phyloP scores from a whole-genome alignment of 2,113 vertebrate genomes.

The Lathamus discolor region DNA sequence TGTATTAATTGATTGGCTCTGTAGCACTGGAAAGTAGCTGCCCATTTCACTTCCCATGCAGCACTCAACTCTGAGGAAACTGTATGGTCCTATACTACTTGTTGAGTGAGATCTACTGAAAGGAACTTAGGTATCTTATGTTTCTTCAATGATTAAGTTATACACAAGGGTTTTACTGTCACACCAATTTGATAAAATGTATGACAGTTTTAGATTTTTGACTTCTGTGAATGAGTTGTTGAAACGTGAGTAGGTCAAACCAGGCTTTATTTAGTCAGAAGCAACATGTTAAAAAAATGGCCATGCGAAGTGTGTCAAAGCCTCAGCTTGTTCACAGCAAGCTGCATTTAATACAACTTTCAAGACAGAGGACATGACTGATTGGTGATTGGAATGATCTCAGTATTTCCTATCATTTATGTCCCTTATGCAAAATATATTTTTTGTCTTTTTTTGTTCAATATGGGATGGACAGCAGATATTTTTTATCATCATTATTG shows the following conservation, averaged over 20 bases:
- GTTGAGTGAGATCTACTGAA: background rate
- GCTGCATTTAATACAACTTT: background rate
- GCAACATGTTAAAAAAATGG: background rate
- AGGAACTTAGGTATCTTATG: background rate
- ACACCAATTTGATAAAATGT: background rate
- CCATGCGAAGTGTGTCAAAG: background rate
- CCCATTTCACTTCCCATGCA: background rate
- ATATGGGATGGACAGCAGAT: background rate
- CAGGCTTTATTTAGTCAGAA: slow-evolving; percentile 34
- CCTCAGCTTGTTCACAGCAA: background rate
- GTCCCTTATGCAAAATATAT: background rate
- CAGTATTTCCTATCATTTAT: background rate
- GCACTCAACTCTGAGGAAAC: background rate
- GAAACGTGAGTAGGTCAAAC: background rate
- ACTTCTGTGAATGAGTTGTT: background rate
- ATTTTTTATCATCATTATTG: background rate
- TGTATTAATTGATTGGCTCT: background rate
- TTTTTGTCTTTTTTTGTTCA: background rate
- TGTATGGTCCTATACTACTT: background rate
- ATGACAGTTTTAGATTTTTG: background rate
- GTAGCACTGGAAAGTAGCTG: background rate
- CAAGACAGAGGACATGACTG: background rate
- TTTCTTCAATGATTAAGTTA: background rate
- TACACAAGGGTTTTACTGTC: background rate
- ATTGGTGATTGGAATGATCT: background rate